Percentiles rank a stretch among this genome's conserved stretches.
phyloP scores from a whole-genome alignment of 1,140 invertebrate species.

The Sycophila sp. region DNA sequence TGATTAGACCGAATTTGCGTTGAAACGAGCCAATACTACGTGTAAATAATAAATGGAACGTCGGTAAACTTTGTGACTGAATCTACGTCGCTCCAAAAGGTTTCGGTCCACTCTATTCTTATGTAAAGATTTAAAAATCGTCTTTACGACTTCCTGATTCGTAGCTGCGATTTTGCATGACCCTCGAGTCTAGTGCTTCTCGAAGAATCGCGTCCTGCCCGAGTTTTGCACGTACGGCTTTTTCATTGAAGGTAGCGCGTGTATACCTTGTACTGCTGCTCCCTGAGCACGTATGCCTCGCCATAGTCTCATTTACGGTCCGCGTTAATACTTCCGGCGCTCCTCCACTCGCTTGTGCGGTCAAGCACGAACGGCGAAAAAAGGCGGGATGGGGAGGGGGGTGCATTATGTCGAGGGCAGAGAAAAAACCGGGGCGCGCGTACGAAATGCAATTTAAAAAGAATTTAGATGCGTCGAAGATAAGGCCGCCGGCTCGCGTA shows the following conservation, averaged over 20 bases:
- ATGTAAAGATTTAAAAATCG: too few species aligned
- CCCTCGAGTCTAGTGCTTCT: background rate
- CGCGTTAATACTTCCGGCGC: slow-evolving; percentile 15
- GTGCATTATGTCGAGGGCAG: too few species aligned
- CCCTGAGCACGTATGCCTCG: too few species aligned
- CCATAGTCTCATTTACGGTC: too few species aligned
- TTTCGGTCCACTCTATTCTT: too few species aligned
- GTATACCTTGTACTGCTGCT: too few species aligned
- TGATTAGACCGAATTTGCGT: too few species aligned
- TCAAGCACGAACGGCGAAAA: slow-evolving; percentile 16
- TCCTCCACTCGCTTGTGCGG: background rate
- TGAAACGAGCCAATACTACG: too few species aligned
- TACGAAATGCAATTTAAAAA: slow-evolving; percentile 26
- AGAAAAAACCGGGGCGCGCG: background rate
- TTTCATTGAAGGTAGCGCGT: background rate
- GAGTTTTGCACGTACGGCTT: background rate
- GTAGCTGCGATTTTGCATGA: background rate
- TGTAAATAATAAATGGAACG: too few species aligned
- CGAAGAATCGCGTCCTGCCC: background rate
- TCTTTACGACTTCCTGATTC: too few species aligned
- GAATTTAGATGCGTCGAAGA: slow-evolving; percentile 40
- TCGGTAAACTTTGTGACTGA: too few species aligned
- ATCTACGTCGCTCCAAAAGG: too few species aligned
- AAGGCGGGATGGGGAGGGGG: background rate
- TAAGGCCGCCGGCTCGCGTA: slow-evolving; percentile 21